Percentiles rank a stretch among this genome's conserved stretches.
phyloP scores from a whole-genome alignment of 1,140 invertebrate genomes.

The Aphis gossypii region DNA sequence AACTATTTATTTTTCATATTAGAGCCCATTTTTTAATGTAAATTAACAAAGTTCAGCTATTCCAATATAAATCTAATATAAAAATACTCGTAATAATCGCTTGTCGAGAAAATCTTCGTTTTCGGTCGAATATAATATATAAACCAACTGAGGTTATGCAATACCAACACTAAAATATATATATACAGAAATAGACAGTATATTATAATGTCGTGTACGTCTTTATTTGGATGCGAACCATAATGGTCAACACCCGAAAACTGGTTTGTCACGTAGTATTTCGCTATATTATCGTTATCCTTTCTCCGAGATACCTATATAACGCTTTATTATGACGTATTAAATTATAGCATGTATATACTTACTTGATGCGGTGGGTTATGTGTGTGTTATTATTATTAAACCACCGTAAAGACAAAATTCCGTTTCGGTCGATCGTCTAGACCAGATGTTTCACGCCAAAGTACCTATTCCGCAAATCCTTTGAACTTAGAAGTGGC shows the following conservation, averaged over 20 bases:
- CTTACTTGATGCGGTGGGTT: no score
- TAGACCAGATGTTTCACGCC: not conserved
- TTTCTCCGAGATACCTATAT: not conserved
- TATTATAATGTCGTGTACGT: conserved; percentile 20
- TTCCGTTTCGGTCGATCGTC: not conserved
- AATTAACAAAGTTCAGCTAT: not conserved
- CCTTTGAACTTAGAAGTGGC: not conserved
- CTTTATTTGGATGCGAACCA: conserved; percentile 50
- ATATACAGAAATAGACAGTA: not conserved
- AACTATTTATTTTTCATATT: not conserved
- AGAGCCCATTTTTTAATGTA: not conserved
- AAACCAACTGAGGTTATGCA: not conserved
- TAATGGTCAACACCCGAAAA: conserved; percentile 56
- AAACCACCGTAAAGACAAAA: not conserved
- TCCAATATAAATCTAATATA: not conserved
- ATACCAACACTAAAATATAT: conserved; percentile 7
- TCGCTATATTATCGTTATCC: not conserved
- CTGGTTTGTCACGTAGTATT: conserved; percentile 42
- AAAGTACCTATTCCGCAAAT: not conserved
- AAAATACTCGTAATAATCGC: not conserved
- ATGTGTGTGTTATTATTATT: not conserved
- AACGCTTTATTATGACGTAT: conserved; percentile 1
- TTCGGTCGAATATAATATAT: not conserved
- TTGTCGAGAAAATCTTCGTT: not conserved
- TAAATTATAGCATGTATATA: not conserved